Percentiles rank a stretch among this genome's conserved stretches.
Conservation (phyloP, 35 echinoderm and acorn worm genomes). For the Eucidaris tribuloides region DNA sequence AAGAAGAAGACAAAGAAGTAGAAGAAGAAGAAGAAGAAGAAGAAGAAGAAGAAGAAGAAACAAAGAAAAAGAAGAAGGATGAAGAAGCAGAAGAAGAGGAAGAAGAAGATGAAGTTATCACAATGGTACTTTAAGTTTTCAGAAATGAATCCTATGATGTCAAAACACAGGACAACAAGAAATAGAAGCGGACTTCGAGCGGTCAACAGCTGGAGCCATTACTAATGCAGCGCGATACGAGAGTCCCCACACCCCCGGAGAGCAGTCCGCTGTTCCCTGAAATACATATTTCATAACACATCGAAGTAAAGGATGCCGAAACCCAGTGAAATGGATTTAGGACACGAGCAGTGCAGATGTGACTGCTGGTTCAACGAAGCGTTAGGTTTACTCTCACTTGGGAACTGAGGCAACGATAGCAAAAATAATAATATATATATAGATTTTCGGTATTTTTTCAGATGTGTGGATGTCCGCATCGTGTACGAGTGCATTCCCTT, state of each 20-base stretch:
- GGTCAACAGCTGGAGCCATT: not conserved
- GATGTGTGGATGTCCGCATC: not conserved
- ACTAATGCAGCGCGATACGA: not conserved
- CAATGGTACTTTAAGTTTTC: not conserved
- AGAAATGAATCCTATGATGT: not conserved
- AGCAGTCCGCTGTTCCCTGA: not conserved
- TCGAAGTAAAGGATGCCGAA: not conserved
- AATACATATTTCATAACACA: conserved; percentile 11
- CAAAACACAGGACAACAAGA: not conserved
- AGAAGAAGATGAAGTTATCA: not conserved
- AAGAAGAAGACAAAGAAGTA: not conserved
- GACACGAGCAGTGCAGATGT: conserved; percentile 8
- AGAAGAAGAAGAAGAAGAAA: not conserved
- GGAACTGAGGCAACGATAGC: not conserved
- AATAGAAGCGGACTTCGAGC: not conserved
- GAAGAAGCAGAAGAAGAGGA: not conserved
- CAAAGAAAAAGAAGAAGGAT: not conserved
- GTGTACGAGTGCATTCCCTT: no score
- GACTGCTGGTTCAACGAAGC: not conserved
- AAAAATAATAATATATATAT: not conserved
- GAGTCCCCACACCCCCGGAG: not conserved
- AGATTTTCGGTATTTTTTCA: not conserved
- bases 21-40: not conserved
- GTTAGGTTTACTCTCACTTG: not conserved
- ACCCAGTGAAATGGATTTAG: conserved; percentile 6